Conservation (phyloP, 2,888 invertebrate genomes). For the Vesta saturnalis region DNA sequence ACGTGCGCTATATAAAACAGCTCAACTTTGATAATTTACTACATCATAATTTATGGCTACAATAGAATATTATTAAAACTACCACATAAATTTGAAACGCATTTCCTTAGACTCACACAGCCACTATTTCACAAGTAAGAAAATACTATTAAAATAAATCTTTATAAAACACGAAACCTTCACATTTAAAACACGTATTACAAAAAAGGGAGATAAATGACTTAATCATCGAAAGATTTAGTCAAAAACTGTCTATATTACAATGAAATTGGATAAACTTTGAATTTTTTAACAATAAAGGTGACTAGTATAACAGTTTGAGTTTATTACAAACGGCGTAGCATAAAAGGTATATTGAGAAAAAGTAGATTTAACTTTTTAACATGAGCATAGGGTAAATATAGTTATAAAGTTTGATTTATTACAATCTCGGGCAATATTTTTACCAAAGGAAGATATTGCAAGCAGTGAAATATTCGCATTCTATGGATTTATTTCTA, state of each 20-base stretch:
- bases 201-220: background rate
- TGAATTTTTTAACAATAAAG: background rate
- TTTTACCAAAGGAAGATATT: conserved; percentile 34
- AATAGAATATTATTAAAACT: conserved; percentile 24
- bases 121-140: conserved; percentile 16
- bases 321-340: background rate
- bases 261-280: background rate
- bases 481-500: conserved; percentile 29
- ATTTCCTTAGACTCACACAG: conserved; percentile 22
- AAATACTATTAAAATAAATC: conserved; percentile 15
- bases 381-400: conserved; percentile 35
- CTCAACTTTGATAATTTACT: conserved; percentile 2
- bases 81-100: conserved; percentile 19
- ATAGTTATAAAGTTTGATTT: conserved; percentile 37
- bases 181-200: conserved; percentile 2
- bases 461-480: conserved; percentile 27
- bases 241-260: background rate
- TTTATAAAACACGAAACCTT: conserved; percentile 17
- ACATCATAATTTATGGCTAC: conserved; percentile 16
- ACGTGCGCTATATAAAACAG: no score
- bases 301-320: background rate
- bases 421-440: conserved; percentile 30
- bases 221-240: background rate
- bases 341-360: background rate
- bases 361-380: conserved; percentile 35